These are phyloP conservation scores for Nestor notabilis DNA, from an alignment of 2,113 vertebrate genomes.

Conservation along the genomic window DNA sequence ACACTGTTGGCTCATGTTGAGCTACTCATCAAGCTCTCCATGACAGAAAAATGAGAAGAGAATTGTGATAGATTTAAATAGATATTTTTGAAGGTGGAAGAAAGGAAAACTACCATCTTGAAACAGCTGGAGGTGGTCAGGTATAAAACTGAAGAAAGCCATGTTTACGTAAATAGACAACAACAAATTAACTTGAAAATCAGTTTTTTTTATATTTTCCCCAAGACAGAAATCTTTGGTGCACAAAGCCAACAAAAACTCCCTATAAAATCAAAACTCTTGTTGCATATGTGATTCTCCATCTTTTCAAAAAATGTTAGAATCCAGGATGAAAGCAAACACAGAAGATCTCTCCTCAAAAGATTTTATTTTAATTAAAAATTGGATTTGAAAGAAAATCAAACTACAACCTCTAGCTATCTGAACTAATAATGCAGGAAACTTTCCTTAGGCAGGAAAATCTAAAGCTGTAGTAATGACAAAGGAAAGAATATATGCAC, in stretches of 20 bases:
- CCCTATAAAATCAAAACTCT: background rate
- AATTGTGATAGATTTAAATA: background rate
- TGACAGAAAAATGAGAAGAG: background rate
- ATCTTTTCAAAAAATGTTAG: slow-evolving; percentile 1
- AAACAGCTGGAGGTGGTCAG: background rate
- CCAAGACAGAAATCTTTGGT: background rate
- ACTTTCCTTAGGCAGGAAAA: background rate
- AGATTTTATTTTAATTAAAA: slow-evolving; percentile 44
- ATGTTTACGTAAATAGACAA: background rate
- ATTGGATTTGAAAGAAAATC: slow-evolving; percentile 13
- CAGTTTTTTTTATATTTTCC: background rate
- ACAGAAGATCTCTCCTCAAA: background rate
- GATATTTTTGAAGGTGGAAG: background rate
- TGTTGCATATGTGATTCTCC: background rate
- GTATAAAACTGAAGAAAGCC: background rate
- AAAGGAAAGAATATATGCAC: slow-evolving; percentile 1
- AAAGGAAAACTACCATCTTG: background rate
- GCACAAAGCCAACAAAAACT: background rate
- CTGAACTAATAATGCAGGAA: background rate
- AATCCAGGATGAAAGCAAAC: slow-evolving; percentile 18
- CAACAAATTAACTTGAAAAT: background rate
- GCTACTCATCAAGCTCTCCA: background rate
- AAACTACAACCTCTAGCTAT: background rate
- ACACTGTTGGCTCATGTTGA: background rate
- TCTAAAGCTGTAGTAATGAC: background rate